phyloP scores from a whole-genome alignment of 2,113 vertebrate species.

The Mystacornis crossleyi region DNA sequence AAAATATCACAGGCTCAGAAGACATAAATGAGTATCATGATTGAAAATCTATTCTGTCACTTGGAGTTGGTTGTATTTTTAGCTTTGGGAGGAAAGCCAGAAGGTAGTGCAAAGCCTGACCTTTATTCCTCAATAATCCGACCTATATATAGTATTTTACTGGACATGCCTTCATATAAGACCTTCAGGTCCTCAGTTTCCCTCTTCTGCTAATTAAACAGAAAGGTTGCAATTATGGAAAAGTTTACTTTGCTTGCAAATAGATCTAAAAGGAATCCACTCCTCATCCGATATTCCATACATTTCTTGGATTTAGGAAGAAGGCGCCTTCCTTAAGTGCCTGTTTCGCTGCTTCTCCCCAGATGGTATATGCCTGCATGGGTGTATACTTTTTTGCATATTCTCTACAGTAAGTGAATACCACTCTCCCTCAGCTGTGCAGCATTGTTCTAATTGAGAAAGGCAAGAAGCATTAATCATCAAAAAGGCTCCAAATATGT shows the following conservation, averaged over 20 bases:
- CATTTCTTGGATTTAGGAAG: neutral
- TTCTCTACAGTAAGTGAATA: neutral
- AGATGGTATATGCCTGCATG: neutral
- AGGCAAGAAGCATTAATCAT: neutral
- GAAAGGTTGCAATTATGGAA: neutral
- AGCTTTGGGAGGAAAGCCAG: constrained; percentile 7
- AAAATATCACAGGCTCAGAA: neutral
- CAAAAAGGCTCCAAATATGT: neutral
- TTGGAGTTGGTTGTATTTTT: constrained; percentile 39
- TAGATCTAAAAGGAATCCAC: neutral
- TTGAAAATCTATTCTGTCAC: constrained; percentile 3
- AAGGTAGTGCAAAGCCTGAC: constrained; percentile 40
- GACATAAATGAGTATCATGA: neutral
- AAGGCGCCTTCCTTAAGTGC: neutral
- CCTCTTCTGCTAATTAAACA: neutral
- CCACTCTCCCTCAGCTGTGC: neutral
- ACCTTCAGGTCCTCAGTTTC: neutral
- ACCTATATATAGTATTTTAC: constrained; percentile 26
- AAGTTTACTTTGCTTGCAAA: neutral
- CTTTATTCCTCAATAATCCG: constrained; percentile 22
- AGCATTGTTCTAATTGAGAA: neutral
- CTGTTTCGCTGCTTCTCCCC: neutral
- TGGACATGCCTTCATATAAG: neutral
- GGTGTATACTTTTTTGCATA: neutral
- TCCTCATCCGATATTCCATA: neutral